These are phyloP conservation scores for Papilio demoleus DNA, from an alignment of 2,888 invertebrate species.

Conservation along the genomic window DNA sequence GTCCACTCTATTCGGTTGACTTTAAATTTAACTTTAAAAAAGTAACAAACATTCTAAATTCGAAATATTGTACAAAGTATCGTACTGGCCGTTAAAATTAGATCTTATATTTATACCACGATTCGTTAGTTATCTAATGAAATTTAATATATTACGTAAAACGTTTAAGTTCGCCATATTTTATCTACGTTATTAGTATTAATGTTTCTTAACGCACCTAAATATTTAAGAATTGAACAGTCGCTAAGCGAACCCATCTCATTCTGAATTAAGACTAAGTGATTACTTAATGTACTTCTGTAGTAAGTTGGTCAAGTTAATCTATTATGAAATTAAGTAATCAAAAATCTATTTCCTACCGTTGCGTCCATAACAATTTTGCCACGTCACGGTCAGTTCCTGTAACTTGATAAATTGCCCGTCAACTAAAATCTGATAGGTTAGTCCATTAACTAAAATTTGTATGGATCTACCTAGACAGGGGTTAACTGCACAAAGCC, in stretches of 20 bases:
- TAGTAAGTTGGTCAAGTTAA: constrained; percentile 6
- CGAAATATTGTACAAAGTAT: not conserved
- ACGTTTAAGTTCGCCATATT: not conserved
- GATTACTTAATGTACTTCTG: not conserved
- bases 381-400: constrained; percentile 51
- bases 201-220: not conserved
- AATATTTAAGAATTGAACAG: not conserved
- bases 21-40: constrained; percentile 11
- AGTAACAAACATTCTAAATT: constrained; percentile 7
- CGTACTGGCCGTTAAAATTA: not conserved
- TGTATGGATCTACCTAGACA: constrained; percentile 64
- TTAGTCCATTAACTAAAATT: constrained; percentile 68
- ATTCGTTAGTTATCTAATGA: not conserved
- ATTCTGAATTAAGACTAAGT: no score
- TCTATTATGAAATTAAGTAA: constrained; percentile 40
- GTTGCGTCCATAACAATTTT: constrained; percentile 40
- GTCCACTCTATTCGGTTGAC: not conserved
- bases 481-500: constrained; percentile 60
- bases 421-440: constrained; percentile 53
- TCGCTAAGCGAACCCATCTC: not conserved
- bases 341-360: constrained; percentile 41
- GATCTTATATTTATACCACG: constrained; percentile 5
- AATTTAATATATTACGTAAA: constrained; percentile 10
- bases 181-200: not conserved
- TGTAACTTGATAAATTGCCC: constrained; percentile 69